Percentiles rank a stretch among this genome's conserved stretches.
phyloP scores from a whole-genome alignment of 2,113 vertebrate genomes.

The Piprites chloris region DNA sequence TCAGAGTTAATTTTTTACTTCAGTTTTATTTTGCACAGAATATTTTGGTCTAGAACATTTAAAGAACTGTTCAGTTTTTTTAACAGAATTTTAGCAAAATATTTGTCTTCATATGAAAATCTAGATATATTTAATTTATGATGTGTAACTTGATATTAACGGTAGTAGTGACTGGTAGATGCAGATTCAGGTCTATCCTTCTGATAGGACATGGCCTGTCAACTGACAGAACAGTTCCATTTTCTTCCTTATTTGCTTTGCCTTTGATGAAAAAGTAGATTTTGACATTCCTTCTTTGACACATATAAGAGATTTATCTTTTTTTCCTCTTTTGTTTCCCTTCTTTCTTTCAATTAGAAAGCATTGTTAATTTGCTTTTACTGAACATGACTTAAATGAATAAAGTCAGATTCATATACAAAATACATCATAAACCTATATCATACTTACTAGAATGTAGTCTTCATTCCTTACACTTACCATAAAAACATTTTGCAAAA shows the following conservation, averaged over 20 bases:
- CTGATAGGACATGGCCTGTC: neutral
- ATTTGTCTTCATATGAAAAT: neutral
- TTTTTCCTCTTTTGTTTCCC: neutral
- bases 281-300: neutral
- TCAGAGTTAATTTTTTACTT: neutral
- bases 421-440: neutral
- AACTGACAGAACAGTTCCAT: neutral
- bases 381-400: neutral
- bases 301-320: neutral
- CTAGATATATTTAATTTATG: neutral
- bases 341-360: neutral
- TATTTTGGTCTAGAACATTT: neutral
- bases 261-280: neutral
- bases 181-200: neutral
- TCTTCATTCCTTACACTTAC: neutral
- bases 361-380: neutral
- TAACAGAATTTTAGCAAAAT: fast-evolving
- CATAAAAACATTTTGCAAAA: neutral
- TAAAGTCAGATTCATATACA: neutral
- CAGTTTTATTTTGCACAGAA: neutral
- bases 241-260: neutral
- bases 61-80: neutral
- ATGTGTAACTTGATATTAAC: neutral
- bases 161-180: neutral
- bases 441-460: neutral